Percentiles rank a stretch among this genome's conserved stretches.
Evolutionary conservation across 2,888 invertebrate species (phyloP).

Genomic region (Coleophora flavipennella): DNA sequence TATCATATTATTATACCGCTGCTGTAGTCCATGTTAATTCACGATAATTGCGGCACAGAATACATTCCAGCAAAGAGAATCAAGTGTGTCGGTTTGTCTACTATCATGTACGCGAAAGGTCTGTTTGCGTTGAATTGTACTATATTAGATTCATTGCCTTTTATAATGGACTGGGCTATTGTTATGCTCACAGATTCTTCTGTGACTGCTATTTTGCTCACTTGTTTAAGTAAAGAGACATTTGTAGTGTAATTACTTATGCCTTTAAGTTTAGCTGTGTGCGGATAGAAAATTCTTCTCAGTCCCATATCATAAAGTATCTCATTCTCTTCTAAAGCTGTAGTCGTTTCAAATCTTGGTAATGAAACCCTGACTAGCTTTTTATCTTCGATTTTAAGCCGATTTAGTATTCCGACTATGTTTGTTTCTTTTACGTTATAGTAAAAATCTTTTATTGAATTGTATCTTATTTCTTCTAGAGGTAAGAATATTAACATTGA

Average conservation of each 20-base stretch:
- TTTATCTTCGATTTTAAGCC: constrained; percentile 21
- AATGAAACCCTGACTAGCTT: constrained; percentile 35
- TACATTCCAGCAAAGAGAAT: constrained; percentile 49
- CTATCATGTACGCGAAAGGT: constrained; percentile 43
- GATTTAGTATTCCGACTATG: constrained; percentile 34
- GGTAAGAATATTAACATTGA: constrained; percentile 45
- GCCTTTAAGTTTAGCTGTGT: constrained; percentile 30
- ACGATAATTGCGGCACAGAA: constrained; percentile 22
- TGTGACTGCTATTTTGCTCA: constrained; percentile 34
- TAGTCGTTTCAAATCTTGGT: constrained; percentile 38
- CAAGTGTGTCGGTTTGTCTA: constrained; percentile 39
- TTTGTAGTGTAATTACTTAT: constrained; percentile 37
- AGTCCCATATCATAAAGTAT: constrained; percentile 48
- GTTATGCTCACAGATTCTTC: constrained; percentile 30
- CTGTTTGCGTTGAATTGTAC: constrained; percentile 31
- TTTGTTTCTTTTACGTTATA: constrained; percentile 31
- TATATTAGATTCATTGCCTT: background rate
- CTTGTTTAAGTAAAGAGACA: constrained; percentile 42
- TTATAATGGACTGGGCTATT: background rate
- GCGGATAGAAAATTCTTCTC: constrained; percentile 38
- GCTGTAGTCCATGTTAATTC: too few relatives aligned
- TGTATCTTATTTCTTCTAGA: constrained; percentile 11
- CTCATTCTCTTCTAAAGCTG: constrained; percentile 37
- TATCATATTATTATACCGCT: too few relatives aligned
- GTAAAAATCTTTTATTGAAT: constrained; percentile 30